Evolutionary conservation across 1,140 invertebrate species (phyloP).

Genomic region (Euura saliciscinereae): DNA sequence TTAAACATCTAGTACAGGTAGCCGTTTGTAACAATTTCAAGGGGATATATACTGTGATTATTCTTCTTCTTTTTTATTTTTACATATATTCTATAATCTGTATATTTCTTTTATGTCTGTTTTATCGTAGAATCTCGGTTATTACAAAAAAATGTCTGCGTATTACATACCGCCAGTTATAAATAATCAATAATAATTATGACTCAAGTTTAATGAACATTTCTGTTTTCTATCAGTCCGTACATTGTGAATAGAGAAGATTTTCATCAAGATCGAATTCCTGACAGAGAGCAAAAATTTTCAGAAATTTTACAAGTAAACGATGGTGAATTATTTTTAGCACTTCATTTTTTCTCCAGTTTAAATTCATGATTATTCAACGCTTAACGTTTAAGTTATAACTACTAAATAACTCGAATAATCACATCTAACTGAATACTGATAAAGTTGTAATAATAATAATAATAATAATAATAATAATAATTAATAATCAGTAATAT

Average conservation of each 20-base stretch:
- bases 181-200: background rate
- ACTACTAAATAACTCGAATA: conserved; percentile 6
- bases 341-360: background rate
- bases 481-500: background rate
- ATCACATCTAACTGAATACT: conserved; percentile 5
- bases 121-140: background rate
- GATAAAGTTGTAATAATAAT: background rate
- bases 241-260: background rate
- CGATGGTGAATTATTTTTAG: background rate
- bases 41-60: background rate
- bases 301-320: background rate
- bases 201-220: background rate
- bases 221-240: background rate
- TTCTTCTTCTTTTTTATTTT: too few relatives aligned
- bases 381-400: background rate
- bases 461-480: background rate
- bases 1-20: background rate
- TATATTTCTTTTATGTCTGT: background rate
- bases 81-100: background rate
- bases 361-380: background rate
- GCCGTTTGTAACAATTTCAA: background rate
- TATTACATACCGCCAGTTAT: background rate
- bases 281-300: background rate
- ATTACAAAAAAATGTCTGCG: background rate
- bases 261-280: background rate